phyloP scores from a whole-genome alignment of 2,113 vertebrate species.

The Gavia stellata region DNA sequence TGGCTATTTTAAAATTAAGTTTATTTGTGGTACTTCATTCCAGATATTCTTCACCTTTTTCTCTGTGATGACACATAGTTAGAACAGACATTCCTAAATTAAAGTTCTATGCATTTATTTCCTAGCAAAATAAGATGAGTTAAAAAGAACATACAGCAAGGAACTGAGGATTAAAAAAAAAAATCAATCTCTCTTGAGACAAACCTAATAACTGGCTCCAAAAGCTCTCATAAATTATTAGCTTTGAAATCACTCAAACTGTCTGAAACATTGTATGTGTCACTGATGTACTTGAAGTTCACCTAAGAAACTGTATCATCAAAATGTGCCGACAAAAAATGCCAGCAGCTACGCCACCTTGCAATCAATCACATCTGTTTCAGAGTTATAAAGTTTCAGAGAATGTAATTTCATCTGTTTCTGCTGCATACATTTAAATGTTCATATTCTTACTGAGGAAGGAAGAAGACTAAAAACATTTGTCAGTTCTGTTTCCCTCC shows the following conservation, averaged over 20 bases:
- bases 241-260: slow-evolving; percentile 66
- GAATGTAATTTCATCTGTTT: slow-evolving; percentile 71
- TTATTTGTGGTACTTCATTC: not conserved
- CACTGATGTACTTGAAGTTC: slow-evolving; percentile 70
- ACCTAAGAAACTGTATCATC: slow-evolving; percentile 70
- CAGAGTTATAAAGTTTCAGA: slow-evolving; percentile 72
- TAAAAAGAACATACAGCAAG: slow-evolving; percentile 43
- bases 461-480: slow-evolving; percentile 49
- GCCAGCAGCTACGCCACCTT: slow-evolving; percentile 64
- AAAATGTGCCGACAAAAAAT: slow-evolving; percentile 67
- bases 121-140: slow-evolving; percentile 30
- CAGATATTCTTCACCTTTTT: not conserved
- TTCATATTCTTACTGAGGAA: slow-evolving; percentile 46
- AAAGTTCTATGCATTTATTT: slow-evolving; percentile 56
- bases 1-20: not conserved
- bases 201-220: slow-evolving; percentile 67
- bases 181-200: slow-evolving; percentile 57
- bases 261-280: slow-evolving; percentile 61
- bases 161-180: slow-evolving; percentile 52
- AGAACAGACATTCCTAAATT: not conserved
- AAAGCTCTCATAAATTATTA: slow-evolving; percentile 77
- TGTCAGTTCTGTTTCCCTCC: slow-evolving; percentile 19
- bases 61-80: not conserved
- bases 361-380: slow-evolving; percentile 74
- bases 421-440: slow-evolving; percentile 70